Base-by-base conservation (phyloP, 2,888 invertebrate genomes). In the Netelia virgata region DNA sequence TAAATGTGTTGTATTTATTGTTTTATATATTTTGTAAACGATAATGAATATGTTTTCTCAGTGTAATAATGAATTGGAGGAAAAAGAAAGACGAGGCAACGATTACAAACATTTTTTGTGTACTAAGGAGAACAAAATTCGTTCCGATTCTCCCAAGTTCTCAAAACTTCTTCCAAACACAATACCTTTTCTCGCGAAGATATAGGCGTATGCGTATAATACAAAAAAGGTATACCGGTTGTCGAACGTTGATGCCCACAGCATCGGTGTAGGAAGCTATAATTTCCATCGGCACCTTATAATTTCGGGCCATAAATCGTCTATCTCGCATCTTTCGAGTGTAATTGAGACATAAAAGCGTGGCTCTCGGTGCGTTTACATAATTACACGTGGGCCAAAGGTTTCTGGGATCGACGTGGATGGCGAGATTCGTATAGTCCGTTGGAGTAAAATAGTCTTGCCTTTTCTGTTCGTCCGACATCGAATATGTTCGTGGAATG, bases 271-370 rank as follows among this genome's bases (percentile, higher is more conserved):
- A 86, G 87, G 88, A 88, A 88, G 88, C 84, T 87, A 86, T 84
- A 88, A 88, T 88, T 88, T 88, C 86, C 87, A 88, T 88, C 86
- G 86, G 86, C 87, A 88, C 87, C 87, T 88, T 88, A 84, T 88
- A 88, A 88, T 88, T 88, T 88, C 83, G 83, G 78, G 73, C 88
- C 88, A 87, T 88, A 88, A 88, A 88, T 88, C 88, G 88, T 85
- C 83, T 77, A 82, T 86, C 87, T 84, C 76, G 76, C 88, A 88
- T 88, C 86, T 87, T 85, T 85, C 78, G 74, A 86, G 88, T 87
- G 86, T 88, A 88, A 88, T 88, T 88, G 88, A 88, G 88, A 88
- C 88, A 88, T 88, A 88, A 88, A 87, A 88, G 87, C 87, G 88
- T 87, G 87, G 87, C 87, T 85, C 87, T 85, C 79, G 72, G 86